Evolutionary conservation across 2,797 vertebrate species (phyloP), one percentile per base, ranked within the genome.

Genomic region (Anguilla pacifica): DNA sequence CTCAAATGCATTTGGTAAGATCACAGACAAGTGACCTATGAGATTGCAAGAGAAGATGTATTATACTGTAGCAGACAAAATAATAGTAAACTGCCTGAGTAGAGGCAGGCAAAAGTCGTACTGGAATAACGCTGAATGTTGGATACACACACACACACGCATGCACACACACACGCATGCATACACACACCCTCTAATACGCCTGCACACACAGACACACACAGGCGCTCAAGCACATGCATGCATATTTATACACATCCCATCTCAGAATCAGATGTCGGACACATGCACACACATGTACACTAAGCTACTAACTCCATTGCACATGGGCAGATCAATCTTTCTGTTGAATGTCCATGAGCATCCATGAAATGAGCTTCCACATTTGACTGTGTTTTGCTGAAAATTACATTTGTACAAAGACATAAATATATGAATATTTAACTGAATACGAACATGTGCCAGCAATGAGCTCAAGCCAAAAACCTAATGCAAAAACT

Each of bases 41-140:
- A 86, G 84, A 74, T 74, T 86, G 87, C 19, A 59, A 88, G 51
- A 86, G 53, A 67, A 88, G 79, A 88, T 86, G 55, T 83, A 86
- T 91, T 86, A 79, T 64, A 35, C 35, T 35, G 35, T 35, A 70
- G 82, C 31, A 9, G 67, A 82, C 85, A 79, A 53, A 84, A 83
- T 83, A 89, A 86, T 28, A 49, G 72, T 87, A 79, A 88, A 83
- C 86, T 28, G 22, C 87, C 86, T 28, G 11, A 35, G 77, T 83
- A 31, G 53, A 53, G 77, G 39, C 79, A 59, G 35, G 49, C 25
- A 31, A 57, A 88, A n/a, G 74, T 83, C 87, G 39, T 46, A 83
- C 74, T 70, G 51, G 22, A 77, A 59, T 77, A 83, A 43, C 25
- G 11, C 74, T 59, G 0, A 2, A 25, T 46, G 19, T 19, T 61